Percentiles rank a stretch among this genome's conserved stretches.
These are phyloP conservation scores for Catharus minimus DNA, from an alignment of 2,113 vertebrate genomes.

Conservation along the genomic window DNA sequence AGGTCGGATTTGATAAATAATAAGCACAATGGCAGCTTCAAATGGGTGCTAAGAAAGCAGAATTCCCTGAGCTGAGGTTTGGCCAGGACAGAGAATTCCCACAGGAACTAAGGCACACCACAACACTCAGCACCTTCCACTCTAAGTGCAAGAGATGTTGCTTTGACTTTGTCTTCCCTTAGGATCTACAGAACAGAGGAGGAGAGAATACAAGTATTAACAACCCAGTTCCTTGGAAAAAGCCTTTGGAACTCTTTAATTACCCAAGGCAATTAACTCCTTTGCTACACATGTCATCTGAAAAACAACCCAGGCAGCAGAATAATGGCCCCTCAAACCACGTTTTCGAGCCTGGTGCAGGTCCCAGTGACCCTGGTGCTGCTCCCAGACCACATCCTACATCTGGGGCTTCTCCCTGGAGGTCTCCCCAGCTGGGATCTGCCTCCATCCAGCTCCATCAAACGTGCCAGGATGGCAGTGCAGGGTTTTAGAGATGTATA, in stretches of 20 bases:
- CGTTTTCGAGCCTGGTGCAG: not conserved
- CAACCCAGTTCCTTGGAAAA: slow-evolving; percentile 14
- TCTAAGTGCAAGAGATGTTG: not conserved
- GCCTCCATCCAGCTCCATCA: not conserved
- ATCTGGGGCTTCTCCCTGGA: not conserved
- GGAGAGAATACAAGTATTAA: slow-evolving; percentile 23
- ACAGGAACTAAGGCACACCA: slow-evolving; percentile 58
- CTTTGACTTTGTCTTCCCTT: slow-evolving; percentile 55
- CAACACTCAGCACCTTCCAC: slow-evolving; percentile 59
- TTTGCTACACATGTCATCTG: slow-evolving; percentile 19
- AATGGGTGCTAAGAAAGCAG: slow-evolving; percentile 9
- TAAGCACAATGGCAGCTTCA: not conserved
- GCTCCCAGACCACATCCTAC: not conserved
- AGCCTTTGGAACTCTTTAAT: slow-evolving; percentile 62
- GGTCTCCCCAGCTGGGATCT: not conserved
- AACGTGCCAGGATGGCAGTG: not conserved
- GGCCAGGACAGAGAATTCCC: slow-evolving; percentile 51
- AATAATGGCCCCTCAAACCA: slow-evolving; percentile 47
- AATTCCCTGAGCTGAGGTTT: slow-evolving; percentile 48
- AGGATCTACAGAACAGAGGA: slow-evolving; percentile 32
- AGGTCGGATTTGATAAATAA: not conserved
- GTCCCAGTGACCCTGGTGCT: not conserved
- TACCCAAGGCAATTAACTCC: slow-evolving; percentile 43
- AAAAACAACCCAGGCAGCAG: slow-evolving; percentile 32
- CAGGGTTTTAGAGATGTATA: slow-evolving; percentile 26